phyloP scores from a whole-genome alignment of 1,140 invertebrate species.

The Diabrotica virgifera region DNA sequence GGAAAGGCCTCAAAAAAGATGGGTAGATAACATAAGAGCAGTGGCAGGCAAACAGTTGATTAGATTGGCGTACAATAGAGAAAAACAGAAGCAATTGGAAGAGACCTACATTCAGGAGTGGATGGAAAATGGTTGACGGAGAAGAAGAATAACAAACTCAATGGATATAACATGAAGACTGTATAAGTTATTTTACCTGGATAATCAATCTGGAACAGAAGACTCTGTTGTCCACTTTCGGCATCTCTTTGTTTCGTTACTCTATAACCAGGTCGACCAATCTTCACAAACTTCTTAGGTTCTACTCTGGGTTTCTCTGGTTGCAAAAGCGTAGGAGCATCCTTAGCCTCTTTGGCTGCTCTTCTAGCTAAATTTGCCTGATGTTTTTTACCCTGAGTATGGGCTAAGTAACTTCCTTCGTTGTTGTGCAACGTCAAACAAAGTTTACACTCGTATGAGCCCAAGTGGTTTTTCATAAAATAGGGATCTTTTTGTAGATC shows the following conservation, averaged over 20 bases:
- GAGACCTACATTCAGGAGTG: too few species aligned
- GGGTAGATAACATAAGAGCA: too few species aligned
- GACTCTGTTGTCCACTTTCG: conserved; percentile 91
- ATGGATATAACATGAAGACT: too few species aligned
- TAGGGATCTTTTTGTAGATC: conserved; percentile 98
- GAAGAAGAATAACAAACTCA: too few species aligned
- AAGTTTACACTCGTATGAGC: conserved; percentile 98
- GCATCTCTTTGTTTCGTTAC: conserved; percentile 98
- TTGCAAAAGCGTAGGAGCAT: conserved; percentile 84
- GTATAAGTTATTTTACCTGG: conserved; percentile 57
- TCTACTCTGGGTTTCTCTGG: conserved; percentile 94
- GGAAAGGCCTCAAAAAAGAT: too few species aligned
- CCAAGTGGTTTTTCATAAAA: conserved; percentile 99
- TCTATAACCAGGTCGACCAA: conserved; percentile 97
- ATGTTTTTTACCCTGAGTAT: conserved; percentile 99
- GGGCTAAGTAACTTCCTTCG: conserved; percentile 98
- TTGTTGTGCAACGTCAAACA: conserved; percentile 99
- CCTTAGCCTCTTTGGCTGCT: conserved; percentile 98
- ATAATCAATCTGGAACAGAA: conserved; percentile 97
- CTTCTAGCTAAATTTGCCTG: conserved; percentile 96
- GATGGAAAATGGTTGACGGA: too few species aligned
- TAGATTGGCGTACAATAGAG: too few species aligned
- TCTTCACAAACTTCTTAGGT: conserved; percentile 99
- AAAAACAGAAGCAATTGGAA: too few species aligned
- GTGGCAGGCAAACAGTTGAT: too few species aligned